phyloP scores from a whole-genome alignment of 1,140 invertebrate species.

The Caenorhabditis brenneri region DNA sequence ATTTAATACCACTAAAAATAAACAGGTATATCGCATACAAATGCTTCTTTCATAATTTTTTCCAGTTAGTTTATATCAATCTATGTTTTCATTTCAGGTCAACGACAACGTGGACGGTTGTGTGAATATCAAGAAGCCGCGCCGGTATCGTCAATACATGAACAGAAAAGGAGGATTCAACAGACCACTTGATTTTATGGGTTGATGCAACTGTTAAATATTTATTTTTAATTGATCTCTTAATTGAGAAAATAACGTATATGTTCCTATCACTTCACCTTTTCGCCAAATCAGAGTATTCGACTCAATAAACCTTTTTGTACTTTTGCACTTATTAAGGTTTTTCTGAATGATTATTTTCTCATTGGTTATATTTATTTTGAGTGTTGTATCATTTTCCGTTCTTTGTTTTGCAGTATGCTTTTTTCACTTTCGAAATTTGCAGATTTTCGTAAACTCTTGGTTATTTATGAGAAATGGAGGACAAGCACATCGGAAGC shows the following conservation, averaged over 20 bases:
- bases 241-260: conserved; percentile 3
- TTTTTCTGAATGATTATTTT: too few species aligned
- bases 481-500: conserved; percentile 54
- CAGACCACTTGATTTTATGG: conserved; percentile 82
- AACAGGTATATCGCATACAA: conserved; percentile 76
- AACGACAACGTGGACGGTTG: conserved; percentile 88
- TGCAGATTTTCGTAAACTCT: background rate
- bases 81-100: conserved; percentile 74
- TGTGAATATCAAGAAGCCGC: conserved; percentile 91
- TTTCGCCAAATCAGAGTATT: too few species aligned
- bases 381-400: too few species aligned
- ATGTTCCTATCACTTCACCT: too few species aligned
- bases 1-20: conserved; percentile 88
- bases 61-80: too few species aligned
- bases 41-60: background rate
- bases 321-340: too few species aligned
- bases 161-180: conserved; percentile 99
- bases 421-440: background rate
- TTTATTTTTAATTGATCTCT: conserved; percentile 34
- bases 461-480: background rate
- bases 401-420: background rate
- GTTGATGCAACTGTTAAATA: conserved; percentile 53
- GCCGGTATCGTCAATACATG: conserved; percentile 98
- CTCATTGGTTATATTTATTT: too few species aligned
- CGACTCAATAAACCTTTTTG: too few species aligned